Percentiles rank a stretch among this genome's conserved stretches.
phyloP scores from a whole-genome alignment of 1,140 invertebrate genomes.

The Brachystomella parvula region DNA sequence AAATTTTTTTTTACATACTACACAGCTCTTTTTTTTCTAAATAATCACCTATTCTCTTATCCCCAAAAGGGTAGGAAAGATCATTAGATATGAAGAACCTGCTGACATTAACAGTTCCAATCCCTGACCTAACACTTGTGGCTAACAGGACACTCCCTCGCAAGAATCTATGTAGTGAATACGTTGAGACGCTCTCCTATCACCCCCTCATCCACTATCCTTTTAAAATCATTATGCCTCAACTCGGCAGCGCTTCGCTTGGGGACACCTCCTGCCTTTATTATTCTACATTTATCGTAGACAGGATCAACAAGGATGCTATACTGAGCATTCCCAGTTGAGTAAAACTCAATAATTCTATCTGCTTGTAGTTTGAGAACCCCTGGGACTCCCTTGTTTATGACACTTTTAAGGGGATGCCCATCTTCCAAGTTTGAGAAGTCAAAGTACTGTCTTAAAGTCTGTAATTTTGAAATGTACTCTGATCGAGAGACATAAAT shows the following conservation, averaged over 20 bases:
- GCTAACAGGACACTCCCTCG: neutral
- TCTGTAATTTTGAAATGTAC: neutral
- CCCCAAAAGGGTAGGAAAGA: neutral
- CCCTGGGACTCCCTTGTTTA: neutral
- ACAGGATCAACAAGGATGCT: neutral
- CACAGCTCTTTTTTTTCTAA: no score
- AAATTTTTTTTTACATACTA: no score
- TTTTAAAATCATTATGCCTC: neutral
- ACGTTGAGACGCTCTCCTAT: neutral
- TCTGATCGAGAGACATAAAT: neutral
- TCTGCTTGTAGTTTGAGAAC: neutral
- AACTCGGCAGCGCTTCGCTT: neutral
- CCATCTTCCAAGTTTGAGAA: neutral
- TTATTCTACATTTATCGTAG: neutral
- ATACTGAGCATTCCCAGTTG: neutral
- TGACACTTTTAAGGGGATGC: neutral
- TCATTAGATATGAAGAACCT: neutral
- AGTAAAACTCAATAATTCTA: neutral
- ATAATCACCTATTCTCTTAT: neutral
- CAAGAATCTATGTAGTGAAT: neutral
- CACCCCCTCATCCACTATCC: neutral
- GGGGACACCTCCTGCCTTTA: neutral
- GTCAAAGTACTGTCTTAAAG: conserved; percentile 1
- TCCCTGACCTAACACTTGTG: neutral
- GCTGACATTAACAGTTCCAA: neutral